Evolutionary conservation across 2,797 vertebrate genomes (phyloP), one percentile per base, ranked within the genome.

Genomic region (Varecia variegata): DNA sequence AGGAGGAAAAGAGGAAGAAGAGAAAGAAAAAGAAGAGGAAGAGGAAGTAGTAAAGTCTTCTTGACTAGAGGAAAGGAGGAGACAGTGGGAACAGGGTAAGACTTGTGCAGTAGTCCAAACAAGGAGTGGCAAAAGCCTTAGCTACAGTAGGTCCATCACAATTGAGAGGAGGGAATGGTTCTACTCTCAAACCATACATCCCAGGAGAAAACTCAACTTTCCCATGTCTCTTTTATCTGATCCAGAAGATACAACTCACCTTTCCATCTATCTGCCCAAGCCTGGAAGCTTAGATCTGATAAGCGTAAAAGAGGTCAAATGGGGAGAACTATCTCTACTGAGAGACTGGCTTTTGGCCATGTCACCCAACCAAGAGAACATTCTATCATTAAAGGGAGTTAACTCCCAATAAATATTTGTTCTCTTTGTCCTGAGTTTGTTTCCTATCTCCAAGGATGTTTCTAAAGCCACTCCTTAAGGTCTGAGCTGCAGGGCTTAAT

Each of bases 401-500:
- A 71, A 90, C 77, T 96, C 84, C 80, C 71, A 84, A 47, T 21
- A 60, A 93, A 96, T 73, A 88, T 52, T 88, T 95, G 85, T 58
- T 95, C 94, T 94, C 76, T 88, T 90, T 97, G 81, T 92, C 88
- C 73, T 60, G 50, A 93, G 88, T 96, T 86, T 96, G 76, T 82
- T 96, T 96, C 80, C 89, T 90, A 81, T 95, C 87, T 90, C 90
- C 88, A 79, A 89, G 89, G 87, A 76, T 93, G 96, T 96, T 93
- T 95, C 70, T 68, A 80, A 95, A 93, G 91, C 74, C 54, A 89
- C 86, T 96, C 94, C 94, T 97, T 77, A 93, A 60, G 47, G 85
- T 83, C 54, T 81, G 50, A 87, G 70, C 85, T 77, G 4, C 54
- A 79, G 40, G 38, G 77, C 38, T 90, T 70, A 89, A 96, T 96